Evolutionary conservation across 2,797 vertebrate species (phyloP).

Genomic region (Acipenser transmontanus): DNA sequence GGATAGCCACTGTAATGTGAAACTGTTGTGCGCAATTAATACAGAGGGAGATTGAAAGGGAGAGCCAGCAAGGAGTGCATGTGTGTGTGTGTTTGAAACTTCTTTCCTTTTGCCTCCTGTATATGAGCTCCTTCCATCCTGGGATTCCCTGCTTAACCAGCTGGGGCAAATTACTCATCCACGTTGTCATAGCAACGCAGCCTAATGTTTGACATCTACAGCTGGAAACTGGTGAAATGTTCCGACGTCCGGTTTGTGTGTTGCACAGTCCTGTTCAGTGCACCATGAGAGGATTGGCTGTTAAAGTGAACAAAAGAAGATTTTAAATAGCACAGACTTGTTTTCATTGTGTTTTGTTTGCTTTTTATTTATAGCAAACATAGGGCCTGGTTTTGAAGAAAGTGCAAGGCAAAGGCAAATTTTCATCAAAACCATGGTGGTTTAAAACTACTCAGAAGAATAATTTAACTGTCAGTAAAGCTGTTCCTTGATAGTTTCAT

Average conservation of each 20-base stretch:
- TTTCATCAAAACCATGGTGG: too few relatives aligned
- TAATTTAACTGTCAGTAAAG: too few relatives aligned
- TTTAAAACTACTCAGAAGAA: too few relatives aligned
- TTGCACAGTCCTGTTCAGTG: slow-evolving; percentile 26
- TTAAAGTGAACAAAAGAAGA: too few relatives aligned
- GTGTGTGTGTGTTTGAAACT: not conserved
- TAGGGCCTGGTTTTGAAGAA: too few relatives aligned
- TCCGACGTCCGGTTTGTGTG: slow-evolving; percentile 50
- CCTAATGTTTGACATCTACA: slow-evolving; percentile 46
- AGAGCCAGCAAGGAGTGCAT: not conserved
- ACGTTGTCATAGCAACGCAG: slow-evolving; percentile 51
- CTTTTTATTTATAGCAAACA: too few relatives aligned
- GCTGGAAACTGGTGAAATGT: slow-evolving; percentile 39
- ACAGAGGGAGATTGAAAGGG: slow-evolving; percentile 1
- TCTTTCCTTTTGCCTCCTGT: not conserved
- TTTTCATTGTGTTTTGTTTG: too few relatives aligned
- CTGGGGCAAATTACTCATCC: slow-evolving; percentile 60
- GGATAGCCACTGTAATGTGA: too few relatives aligned
- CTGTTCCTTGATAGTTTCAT: too few relatives aligned
- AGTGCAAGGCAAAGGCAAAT: too few relatives aligned
- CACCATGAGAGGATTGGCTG: slow-evolving; percentile 25
- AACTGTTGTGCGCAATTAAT: not conserved
- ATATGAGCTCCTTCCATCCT: slow-evolving; percentile 23
- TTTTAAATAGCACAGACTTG: too few relatives aligned
- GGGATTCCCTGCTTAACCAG: slow-evolving; percentile 41